phyloP scores from a whole-genome alignment of 2,888 invertebrate species.

The Morpho helenor region DNA sequence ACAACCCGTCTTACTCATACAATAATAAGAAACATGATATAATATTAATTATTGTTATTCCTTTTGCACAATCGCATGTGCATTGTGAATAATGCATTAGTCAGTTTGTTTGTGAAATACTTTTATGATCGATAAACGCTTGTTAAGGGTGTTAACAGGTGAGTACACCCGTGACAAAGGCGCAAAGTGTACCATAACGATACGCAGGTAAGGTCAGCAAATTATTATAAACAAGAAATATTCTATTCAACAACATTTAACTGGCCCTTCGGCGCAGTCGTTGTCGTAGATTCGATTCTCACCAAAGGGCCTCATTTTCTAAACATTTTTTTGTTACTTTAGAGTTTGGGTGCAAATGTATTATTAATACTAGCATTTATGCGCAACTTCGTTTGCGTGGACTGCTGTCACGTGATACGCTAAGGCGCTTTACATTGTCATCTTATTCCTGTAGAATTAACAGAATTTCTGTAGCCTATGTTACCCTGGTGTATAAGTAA shows the following conservation, averaged over 20 bases:
- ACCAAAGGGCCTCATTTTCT: too few species aligned
- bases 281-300: too few species aligned
- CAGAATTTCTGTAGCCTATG: too few species aligned
- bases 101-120: slow-evolving; percentile 50
- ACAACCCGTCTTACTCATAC: slow-evolving; percentile 9
- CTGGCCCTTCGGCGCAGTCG: too few species aligned
- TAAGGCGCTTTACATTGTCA: too few species aligned
- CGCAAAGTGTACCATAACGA: background rate
- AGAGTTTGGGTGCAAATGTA: too few species aligned
- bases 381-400: too few species aligned
- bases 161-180: slow-evolving; percentile 36
- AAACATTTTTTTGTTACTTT: too few species aligned
- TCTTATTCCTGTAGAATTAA: too few species aligned
- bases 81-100: slow-evolving; percentile 49
- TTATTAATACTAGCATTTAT: too few species aligned
- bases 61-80: slow-evolving; percentile 27
- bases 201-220: slow-evolving; percentile 1
- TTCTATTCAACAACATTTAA: background rate
- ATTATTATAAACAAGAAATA: slow-evolving; percentile 2
- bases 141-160: slow-evolving; percentile 34
- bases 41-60: slow-evolving; percentile 17
- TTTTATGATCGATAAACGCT: slow-evolving; percentile 45
- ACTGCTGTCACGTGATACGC: too few species aligned
- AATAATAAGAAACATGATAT: slow-evolving; percentile 19
- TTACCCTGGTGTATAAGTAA: too few species aligned